Base-by-base conservation (phyloP, 2,797 vertebrate species). In the Sebastes hubbsi region DNA sequence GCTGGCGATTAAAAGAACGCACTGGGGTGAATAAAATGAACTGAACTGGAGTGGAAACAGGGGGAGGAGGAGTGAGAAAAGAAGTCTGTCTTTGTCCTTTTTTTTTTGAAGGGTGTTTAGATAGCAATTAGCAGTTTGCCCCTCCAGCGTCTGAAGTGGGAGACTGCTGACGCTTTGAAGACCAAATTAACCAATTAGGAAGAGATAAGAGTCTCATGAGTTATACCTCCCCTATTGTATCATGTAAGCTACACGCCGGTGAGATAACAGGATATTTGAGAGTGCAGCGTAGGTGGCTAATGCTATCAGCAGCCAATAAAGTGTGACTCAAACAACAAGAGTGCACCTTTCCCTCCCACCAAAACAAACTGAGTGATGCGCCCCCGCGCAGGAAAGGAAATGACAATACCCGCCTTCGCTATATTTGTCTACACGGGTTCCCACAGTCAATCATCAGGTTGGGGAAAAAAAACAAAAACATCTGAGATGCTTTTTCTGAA, bases 1-100 rank as follows among this genome's bases (percentile, higher is more conserved):
- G 65, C 27, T 46, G 95, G 92, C 94, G 95, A 97, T 97, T 96
- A 97, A 97, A 97, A 46, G 95, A 92, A 86, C 83, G 89, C 93
- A 94, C 85, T 72, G 60, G 79, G 72, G 73, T 78, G 88, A 70
- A 88, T 83, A 65, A 83, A 86, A 84, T 70, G 70, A 78, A 77
- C 83, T 77, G 78, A 85, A 86, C 63, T 81, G 70, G 62, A 78
- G 70, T 79, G 78, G 75, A 90, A 80, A 81, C 36, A 24, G 68
- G 62, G 58, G 30, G 68, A 34, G 76, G 68, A 69, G 61, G 66
- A 93, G 27, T 16, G 34, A 36, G 3, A 9, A 60, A 10, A 42
- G 13, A 42, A 42, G 56, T 73, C 64, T 64, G 71, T 68, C 58
- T 78, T 78, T 82, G 95, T 95, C 94, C 93, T 91, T 73, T 62